Evolutionary conservation across 2,888 invertebrate genomes (phyloP), one percentile per base, ranked within the genome.

Genomic region (Eurytoma adleriae): DNA sequence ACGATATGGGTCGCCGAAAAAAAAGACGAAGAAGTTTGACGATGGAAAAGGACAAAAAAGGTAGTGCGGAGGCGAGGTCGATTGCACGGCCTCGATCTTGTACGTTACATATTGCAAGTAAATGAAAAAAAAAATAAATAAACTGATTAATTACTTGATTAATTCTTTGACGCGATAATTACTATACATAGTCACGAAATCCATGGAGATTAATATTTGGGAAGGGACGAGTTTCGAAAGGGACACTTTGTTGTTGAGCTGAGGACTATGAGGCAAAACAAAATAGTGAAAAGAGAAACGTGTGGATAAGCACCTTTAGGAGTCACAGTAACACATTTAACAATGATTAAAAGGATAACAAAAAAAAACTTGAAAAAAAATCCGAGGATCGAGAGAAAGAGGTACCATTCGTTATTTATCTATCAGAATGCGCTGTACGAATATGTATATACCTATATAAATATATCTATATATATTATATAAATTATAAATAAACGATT

Each of bases 371-470:
- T 54, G 62, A 48, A 20, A 70, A 59, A 20, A 48, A 61, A 69
- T 48, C 18, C 18, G 56, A 79, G 1, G 27, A 16, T 67, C 16
- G 66, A 62, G 24, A 48, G 54, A 57, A 62, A 61, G 56, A 48
- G 66, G 48, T 71, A 81, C 68, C 61, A 79, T 79, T 78, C 74
- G 82, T 82, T 82, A 80, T 82, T 78, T 80, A 80, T 74, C 78
- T 80, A 79, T 76, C 59, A n/a, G 78, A 79, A 72, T 74, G 78
- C 74, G 71, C 74, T 82, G 80, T 82, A 82, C 78, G 82, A 82
- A 82, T 82, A 80, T 82, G 82, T 82, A 82, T 82, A 82, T 82
- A 82, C 82, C 82, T 82, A 82, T 82, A 82, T 80, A 82, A 82
- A 82, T 82, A 82, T 73, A 82, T 79, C 73, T 80, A 80, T 82